These are phyloP conservation scores for Myoxocephalus aenaeus DNA, from an alignment of 2,797 vertebrate genomes.

Conservation along the genomic window DNA sequence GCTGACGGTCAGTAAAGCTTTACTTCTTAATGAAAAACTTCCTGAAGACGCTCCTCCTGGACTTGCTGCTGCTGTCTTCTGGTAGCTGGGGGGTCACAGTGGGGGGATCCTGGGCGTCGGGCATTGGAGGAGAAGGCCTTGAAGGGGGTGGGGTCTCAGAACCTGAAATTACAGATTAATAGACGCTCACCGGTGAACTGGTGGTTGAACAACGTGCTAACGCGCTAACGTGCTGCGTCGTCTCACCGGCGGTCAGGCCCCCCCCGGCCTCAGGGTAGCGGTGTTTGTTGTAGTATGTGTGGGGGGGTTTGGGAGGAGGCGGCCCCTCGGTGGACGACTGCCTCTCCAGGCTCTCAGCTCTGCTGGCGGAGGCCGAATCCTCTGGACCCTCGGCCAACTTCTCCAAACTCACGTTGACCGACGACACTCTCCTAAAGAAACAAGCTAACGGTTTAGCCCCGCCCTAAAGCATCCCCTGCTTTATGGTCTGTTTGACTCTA, in stretches of 20 bases:
- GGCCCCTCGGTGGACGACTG: constrained; percentile 38
- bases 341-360: constrained; percentile 30
- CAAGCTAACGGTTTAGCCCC: not conserved
- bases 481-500: no score
- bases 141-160: constrained; percentile 3
- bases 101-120: not conserved
- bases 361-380: not conserved
- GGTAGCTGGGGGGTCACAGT: not conserved
- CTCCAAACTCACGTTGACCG: constrained; percentile 58
- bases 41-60: constrained; percentile 73
- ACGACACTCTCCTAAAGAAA: constrained; percentile 53
- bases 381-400: constrained; percentile 45
- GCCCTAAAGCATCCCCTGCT: no score
- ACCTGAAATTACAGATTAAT: constrained; percentile 7
- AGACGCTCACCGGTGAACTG: not conserved
- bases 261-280: constrained; percentile 65
- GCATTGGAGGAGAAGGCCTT: constrained; percentile 33
- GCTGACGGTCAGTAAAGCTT: not conserved
- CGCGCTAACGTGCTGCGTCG: not conserved
- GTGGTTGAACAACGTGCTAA: no score
- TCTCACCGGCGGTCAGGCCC: constrained; percentile 55
- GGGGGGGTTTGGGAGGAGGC: constrained; percentile 82
- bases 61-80: constrained; percentile 32
- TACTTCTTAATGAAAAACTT: constrained; percentile 82
- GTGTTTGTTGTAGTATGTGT: constrained; percentile 80